phyloP scores from a whole-genome alignment of 2,888 invertebrate genomes.

The Autographa gamma region DNA sequence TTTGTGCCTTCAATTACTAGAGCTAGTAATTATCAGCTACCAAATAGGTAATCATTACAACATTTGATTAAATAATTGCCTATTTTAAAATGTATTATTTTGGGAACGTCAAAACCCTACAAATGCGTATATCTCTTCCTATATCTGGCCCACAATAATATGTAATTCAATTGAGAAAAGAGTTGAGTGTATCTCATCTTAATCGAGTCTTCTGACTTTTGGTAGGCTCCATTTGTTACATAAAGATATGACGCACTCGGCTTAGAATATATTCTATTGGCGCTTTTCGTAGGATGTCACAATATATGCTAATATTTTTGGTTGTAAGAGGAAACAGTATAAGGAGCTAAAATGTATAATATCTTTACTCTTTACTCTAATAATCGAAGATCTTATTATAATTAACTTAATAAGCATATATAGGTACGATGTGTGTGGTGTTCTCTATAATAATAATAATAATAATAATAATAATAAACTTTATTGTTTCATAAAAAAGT shows the following conservation, averaged over 20 bases:
- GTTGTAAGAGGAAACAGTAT: background rate
- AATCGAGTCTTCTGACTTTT: constrained; percentile 15
- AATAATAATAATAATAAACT: no score
- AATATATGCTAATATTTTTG: background rate
- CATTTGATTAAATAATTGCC: no score
- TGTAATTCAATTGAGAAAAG: constrained; percentile 12
- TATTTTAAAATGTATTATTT: background rate
- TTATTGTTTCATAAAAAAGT: no score
- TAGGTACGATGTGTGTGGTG: no score
- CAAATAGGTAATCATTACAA: no score
- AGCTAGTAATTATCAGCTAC: no score
- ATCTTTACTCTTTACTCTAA: no score
- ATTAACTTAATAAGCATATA: no score
- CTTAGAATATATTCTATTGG: background rate
- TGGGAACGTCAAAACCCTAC: background rate
- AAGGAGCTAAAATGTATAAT: no score
- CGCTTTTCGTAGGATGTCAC: background rate
- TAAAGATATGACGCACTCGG: constrained; percentile 14
- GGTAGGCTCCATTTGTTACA: constrained; percentile 17
- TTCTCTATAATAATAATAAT: no score
- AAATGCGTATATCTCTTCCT: background rate
- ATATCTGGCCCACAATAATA: background rate
- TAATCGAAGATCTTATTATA: no score
- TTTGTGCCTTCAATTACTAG: no score
- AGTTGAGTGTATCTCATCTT: constrained; percentile 14